phyloP scores from a whole-genome alignment of 2,113 vertebrate species.

The Murina feae region DNA sequence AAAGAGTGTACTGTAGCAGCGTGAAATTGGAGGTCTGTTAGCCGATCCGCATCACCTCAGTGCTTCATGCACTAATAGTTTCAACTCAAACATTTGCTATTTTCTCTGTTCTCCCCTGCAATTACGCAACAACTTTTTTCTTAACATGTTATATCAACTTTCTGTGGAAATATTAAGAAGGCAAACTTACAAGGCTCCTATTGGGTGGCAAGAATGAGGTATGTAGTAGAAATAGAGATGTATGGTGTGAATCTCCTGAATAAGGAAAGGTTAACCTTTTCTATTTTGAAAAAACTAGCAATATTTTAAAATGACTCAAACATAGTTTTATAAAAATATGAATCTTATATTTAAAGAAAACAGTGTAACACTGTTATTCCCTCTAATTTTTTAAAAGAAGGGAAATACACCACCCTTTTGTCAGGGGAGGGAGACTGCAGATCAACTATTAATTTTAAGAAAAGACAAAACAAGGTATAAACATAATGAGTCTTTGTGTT shows the following conservation, averaged over 20 bases:
- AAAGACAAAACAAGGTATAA: background rate
- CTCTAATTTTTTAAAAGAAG: background rate
- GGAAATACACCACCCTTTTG: background rate
- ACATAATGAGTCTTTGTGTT: background rate
- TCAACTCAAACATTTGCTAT: conserved; percentile 58
- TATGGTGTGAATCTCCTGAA: background rate
- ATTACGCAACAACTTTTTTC: conserved; percentile 61
- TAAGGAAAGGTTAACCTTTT: background rate
- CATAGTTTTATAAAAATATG: background rate
- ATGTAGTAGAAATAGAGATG: background rate
- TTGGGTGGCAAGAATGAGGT: background rate
- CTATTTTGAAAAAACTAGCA: background rate
- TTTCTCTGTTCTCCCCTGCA: conserved; percentile 52
- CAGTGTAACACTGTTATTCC: background rate
- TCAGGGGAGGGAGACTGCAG: background rate
- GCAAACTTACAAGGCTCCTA: background rate
- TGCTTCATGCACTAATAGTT: conserved; percentile 69
- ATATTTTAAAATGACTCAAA: background rate
- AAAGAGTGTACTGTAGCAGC: background rate
- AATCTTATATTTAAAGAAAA: background rate
- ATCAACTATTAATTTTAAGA: background rate
- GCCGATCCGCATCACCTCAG: conserved; percentile 52
- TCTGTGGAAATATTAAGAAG: background rate
- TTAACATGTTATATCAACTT: conserved; percentile 35
- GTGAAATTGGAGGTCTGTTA: conserved; percentile 49